A percentile compares a stretch with the other conserved stretches of the same genome.
Evolutionary conservation across 2,797 vertebrate genomes (phyloP).

Genomic region (Tachyglossus aculeatus): DNA sequence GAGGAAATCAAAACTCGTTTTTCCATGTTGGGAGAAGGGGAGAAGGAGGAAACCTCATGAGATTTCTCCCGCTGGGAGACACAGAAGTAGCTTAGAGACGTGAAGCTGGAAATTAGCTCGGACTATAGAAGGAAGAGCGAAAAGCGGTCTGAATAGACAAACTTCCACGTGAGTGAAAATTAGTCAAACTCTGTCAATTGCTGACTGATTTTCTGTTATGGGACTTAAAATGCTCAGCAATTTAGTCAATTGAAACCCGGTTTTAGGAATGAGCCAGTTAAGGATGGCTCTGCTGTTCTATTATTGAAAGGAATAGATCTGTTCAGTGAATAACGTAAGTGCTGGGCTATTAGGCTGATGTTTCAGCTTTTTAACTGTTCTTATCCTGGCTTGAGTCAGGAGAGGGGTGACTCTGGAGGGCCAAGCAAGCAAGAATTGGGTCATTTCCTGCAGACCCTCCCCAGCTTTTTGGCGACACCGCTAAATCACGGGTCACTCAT

Average conservation of each 20-base stretch:
- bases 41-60: rapidly evolving
- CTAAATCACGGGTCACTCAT: not conserved
- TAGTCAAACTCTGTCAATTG: slow-evolving; percentile 43
- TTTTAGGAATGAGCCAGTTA: slow-evolving; percentile 34
- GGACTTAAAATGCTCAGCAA: slow-evolving; percentile 26
- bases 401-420: not conserved
- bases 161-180: not conserved
- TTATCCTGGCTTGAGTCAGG: not conserved
- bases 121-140: not conserved
- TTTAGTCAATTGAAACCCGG: not conserved
- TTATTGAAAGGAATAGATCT: slow-evolving; percentile 44
- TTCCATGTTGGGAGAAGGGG: too few relatives aligned
- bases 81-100: slow-evolving; percentile 10
- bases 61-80: not conserved
- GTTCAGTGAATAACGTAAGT: slow-evolving; percentile 6
- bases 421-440: too few relatives aligned
- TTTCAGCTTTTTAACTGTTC: not conserved
- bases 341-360: not conserved
- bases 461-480: too few relatives aligned
- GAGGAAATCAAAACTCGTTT: slow-evolving; percentile 4
- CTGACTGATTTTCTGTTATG: slow-evolving; percentile 42
- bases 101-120: slow-evolving; percentile 36
- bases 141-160: slow-evolving; percentile 43
- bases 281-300: slow-evolving; percentile 3
- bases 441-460: too few relatives aligned